Evolutionary conservation across 2,888 invertebrate species (phyloP), one percentile per base, ranked within the genome.

Genomic region (Sicus ferrugineus): DNA sequence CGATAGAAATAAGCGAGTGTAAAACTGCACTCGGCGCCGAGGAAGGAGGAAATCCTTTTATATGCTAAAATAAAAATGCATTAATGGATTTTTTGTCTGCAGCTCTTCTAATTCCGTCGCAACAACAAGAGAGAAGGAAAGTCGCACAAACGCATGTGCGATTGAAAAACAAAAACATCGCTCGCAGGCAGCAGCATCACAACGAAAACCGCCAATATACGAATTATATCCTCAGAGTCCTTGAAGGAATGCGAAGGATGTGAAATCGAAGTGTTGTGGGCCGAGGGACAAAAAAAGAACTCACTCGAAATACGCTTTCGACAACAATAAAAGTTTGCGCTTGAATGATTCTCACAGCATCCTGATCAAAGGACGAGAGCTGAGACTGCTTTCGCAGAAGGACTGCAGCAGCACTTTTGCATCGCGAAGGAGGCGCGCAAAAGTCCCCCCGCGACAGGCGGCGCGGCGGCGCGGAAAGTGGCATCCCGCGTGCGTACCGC

Each of bases 321-420:
- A 52, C 54, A 54, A 59, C 59, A 59, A 59, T 34, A 48, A 58
- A 58, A 76, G 78, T 83, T 83, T 81, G 79, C 81, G 83, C 81
- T 80, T 81, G 81, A 83, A 80, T 83, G 81, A 74, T 76, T 80
- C 78, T 75, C 75, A 75, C 76, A 69, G 75, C 79, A 79, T 77
- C 46, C 23, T 81, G 81, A 81, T 81, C 83, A 81, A 82, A 82
- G 83, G 81, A 83, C 83, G 81, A 81, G 81, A 81, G 82, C 83
- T 81, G 80, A n/a, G 9, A 42, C 7, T 34, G 34, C 2, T 34
- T 34, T 34, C 14, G 34, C 9, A 34, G 34, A 34, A 34, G 34
- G 9, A 34, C 9, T 9, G 14, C 7, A 34, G 14, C 7, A 34
- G 9, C 34, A 14, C 34, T 34, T 34, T 38, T 61, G 59, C 59